phyloP scores from a whole-genome alignment of 2,113 vertebrate species.

The Tapirus terrestris region DNA sequence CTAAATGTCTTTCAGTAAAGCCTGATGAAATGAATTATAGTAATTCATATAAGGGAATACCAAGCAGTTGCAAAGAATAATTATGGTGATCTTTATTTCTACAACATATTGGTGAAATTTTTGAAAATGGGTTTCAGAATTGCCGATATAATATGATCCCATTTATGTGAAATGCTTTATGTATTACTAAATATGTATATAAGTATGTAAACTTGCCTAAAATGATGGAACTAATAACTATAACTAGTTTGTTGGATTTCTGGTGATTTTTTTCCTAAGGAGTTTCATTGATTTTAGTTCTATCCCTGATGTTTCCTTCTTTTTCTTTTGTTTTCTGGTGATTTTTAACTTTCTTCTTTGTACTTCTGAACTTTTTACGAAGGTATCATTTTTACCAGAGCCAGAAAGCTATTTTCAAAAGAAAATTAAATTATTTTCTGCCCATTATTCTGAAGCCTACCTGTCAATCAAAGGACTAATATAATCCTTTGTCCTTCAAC shows the following conservation, averaged over 20 bases:
- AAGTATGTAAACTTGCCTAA: not conserved
- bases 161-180: constrained; percentile 16
- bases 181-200: not conserved
- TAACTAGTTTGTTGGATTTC: constrained; percentile 9
- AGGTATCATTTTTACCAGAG: constrained; percentile 31
- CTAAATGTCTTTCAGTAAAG: not conserved
- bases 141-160: not conserved
- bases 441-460: constrained; percentile 10
- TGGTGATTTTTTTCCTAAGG: not conserved
- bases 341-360: constrained; percentile 3
- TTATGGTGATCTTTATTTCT: constrained; percentile 25
- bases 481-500: not conserved
- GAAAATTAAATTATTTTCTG: constrained; percentile 8
- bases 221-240: not conserved
- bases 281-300: not conserved
- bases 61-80: not conserved
- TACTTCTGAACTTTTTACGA: not conserved
- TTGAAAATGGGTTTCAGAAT: constrained; percentile 6
- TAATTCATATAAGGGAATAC: not conserved
- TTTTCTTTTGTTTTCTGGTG: not conserved
- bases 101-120: not conserved
- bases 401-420: not conserved
- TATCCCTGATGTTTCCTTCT: not conserved
- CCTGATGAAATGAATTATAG: not conserved
- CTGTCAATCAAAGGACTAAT: not conserved